Evolutionary conservation across 2,797 vertebrate genomes (phyloP).

Genomic region (Sebastes trivittatus): DNA sequence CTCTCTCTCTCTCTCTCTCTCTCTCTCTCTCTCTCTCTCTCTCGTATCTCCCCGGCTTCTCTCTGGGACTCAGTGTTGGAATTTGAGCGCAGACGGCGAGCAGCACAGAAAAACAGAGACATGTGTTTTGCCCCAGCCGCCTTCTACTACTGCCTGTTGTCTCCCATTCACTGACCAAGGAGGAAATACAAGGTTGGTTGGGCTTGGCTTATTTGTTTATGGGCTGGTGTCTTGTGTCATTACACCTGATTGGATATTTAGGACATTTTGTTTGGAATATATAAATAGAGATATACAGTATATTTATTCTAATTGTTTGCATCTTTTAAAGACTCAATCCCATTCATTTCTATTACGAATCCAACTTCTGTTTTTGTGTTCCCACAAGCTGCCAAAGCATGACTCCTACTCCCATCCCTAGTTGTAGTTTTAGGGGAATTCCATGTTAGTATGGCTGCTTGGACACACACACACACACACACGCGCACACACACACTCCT

Average conservation of each 20-base stretch:
- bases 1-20: constrained; percentile 20
- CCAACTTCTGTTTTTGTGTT: constrained; percentile 9
- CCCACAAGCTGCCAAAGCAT: constrained; percentile 3
- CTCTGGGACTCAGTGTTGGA: constrained; percentile 46
- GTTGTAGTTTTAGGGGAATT: constrained; percentile 66
- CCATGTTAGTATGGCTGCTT: constrained; percentile 20
- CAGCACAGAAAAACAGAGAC: constrained; percentile 55
- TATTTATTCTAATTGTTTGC: not conserved
- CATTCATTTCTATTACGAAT: constrained; percentile 2
- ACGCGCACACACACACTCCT: not conserved
- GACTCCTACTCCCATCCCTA: constrained; percentile 15
- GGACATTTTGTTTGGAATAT: not conserved
- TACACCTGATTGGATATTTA: not conserved
- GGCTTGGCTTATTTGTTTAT: constrained; percentile 28
- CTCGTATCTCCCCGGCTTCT: constrained; percentile 13
- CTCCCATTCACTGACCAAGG: constrained; percentile 64
- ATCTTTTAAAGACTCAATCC: not conserved
- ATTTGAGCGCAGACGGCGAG: constrained; percentile 25
- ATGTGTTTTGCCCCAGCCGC: constrained; percentile 69
- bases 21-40: constrained; percentile 12
- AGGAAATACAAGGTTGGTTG: constrained; percentile 69
- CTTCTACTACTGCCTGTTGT: constrained; percentile 50
- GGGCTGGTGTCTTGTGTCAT: not conserved
- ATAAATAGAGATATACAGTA: not conserved
- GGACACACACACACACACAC: constrained; percentile 1